Conservation (phyloP, 2,888 invertebrate genomes). For the Salpingus planirostris region DNA sequence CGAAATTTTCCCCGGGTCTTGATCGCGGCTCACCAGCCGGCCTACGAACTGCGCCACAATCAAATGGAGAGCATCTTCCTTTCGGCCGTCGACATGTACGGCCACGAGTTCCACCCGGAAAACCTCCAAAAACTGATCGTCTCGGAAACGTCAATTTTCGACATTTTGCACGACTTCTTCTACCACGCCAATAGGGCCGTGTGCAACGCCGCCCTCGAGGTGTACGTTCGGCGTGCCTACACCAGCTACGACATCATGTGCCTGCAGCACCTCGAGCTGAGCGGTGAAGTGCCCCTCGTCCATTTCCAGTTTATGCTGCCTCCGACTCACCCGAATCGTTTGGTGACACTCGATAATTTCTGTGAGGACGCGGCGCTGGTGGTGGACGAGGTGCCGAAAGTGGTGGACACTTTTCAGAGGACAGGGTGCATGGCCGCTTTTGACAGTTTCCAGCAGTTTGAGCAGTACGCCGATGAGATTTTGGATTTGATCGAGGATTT, state of each 20-base stretch:
- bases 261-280: conserved; percentile 80
- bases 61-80: conserved; percentile 99
- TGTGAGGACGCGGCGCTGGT: conserved; percentile 3
- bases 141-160: conserved; percentile 97
- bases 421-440: conserved; percentile 89
- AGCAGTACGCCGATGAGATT: conserved; percentile 75
- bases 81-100: conserved; percentile 97
- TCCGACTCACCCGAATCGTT: conserved; percentile 88
- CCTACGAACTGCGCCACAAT: conserved; percentile 94
- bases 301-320: conserved; percentile 94
- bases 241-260: conserved; percentile 91
- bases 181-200: conserved; percentile 78
- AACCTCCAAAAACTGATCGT: conserved; percentile 93
- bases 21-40: conserved; percentile 95
- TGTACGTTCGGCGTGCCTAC: conserved; percentile 92
- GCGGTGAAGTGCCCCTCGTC: conserved; percentile 78
- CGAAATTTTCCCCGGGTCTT: too few species aligned
- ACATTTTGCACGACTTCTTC: conserved; percentile 96
- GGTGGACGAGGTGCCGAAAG: conserved; percentile 19
- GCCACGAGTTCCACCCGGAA: conserved; percentile 95
- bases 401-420: conserved; percentile 54
- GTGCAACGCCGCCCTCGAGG: conserved; percentile 91
- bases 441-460: conserved; percentile 78
- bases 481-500: conserved; percentile 76
- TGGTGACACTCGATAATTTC: conserved; percentile 28